Percentiles rank a stretch among this genome's conserved stretches.
Evolutionary conservation across 2,888 invertebrate genomes (phyloP).

Genomic region (Stenodema calcarata): DNA sequence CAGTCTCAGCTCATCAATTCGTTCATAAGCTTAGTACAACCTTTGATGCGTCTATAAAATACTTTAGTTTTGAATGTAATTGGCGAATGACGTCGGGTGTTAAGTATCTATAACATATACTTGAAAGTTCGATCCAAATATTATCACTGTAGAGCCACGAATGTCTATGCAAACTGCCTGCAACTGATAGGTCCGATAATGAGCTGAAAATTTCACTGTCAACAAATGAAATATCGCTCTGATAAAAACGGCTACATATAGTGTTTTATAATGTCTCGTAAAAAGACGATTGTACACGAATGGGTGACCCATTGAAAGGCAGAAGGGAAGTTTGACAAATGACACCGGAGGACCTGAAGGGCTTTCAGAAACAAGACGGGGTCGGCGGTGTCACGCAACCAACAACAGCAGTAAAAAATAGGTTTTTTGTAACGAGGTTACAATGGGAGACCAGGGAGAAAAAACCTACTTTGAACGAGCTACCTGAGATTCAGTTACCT

Average conservation of each 20-base stretch:
- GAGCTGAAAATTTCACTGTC: background rate
- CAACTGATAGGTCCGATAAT: background rate
- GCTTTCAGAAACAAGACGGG: conserved; percentile 18
- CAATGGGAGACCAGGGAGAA: background rate
- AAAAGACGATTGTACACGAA: background rate
- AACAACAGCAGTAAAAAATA: background rate
- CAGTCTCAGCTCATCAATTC: too few relatives aligned
- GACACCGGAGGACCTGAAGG: conserved; percentile 11
- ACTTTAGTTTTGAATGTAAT: too few relatives aligned
- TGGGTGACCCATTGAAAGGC: conserved; percentile 21
- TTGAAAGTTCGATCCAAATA: too few relatives aligned
- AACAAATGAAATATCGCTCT: background rate
- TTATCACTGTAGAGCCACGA: too few relatives aligned
- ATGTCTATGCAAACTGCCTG: too few relatives aligned
- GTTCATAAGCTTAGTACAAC: too few relatives aligned
- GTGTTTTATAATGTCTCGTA: background rate
- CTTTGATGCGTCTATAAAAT: too few relatives aligned
- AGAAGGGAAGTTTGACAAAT: conserved; percentile 26
- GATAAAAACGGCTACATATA: background rate
- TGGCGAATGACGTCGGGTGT: too few relatives aligned
- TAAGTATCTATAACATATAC: too few relatives aligned
- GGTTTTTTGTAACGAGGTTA: background rate
- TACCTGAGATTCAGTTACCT: conserved; percentile 41
- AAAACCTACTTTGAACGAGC: background rate
- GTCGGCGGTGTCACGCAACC: background rate